phyloP scores from a whole-genome alignment of 2,888 invertebrate genomes.

The Aphelenchoides bicaudatus region DNA sequence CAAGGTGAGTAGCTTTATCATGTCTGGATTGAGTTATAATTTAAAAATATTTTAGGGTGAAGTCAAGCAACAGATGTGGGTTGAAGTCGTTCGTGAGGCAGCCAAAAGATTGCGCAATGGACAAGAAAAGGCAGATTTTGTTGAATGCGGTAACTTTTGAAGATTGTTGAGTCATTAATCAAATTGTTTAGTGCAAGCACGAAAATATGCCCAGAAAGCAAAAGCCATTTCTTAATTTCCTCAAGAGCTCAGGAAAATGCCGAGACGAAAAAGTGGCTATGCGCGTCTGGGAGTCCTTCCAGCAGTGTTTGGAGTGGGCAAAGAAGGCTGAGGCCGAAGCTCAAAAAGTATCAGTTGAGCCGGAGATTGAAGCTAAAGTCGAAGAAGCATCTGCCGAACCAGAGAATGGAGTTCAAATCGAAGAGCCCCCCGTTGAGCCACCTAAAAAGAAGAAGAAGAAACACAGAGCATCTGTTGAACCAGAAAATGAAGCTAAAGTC shows the following conservation, averaged over 20 bases:
- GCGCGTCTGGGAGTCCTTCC: slow-evolving; percentile 25
- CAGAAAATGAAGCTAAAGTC: neutral
- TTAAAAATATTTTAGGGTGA: slow-evolving; percentile 62
- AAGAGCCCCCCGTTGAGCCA: neutral
- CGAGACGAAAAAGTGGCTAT: slow-evolving; percentile 10
- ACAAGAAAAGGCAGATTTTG: neutral
- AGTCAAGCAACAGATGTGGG: slow-evolving; percentile 64
- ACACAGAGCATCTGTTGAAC: neutral
- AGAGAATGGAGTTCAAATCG: too few relatives aligned
- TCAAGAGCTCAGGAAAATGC: slow-evolving; percentile 28
- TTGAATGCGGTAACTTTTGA: neutral
- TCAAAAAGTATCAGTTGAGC: neutral
- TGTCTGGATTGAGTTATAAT: too few relatives aligned
- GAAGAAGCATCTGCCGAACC: neutral
- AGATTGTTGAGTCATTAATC: too few relatives aligned
- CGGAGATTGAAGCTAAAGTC: neutral
- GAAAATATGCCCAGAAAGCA: slow-evolving; percentile 56
- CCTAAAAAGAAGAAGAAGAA: slow-evolving; percentile 10
- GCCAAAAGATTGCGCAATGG: slow-evolving; percentile 45
- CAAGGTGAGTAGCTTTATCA: slow-evolving; percentile 41
- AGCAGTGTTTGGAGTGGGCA: slow-evolving; percentile 11
- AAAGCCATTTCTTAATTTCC: slow-evolving; percentile 58
- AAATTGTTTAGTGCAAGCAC: too few relatives aligned
- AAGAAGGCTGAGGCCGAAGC: slow-evolving; percentile 1
- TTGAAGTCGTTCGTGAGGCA: slow-evolving; percentile 59